phyloP scores from a whole-genome alignment of 2,888 invertebrate genomes.

The Pharmacophagus antenor region DNA sequence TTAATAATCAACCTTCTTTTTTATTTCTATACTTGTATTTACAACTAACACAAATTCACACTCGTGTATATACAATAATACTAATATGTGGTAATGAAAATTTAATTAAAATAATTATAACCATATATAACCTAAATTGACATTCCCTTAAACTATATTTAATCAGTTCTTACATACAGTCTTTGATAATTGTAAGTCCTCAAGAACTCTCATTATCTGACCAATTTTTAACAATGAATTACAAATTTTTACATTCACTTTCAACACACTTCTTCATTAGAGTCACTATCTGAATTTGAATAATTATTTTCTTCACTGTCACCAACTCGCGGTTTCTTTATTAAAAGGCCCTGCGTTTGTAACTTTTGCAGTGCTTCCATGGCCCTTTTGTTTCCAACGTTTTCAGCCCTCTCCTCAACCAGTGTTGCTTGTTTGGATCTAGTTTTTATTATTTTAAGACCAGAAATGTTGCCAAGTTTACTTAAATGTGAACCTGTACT shows the following conservation, averaged over 20 bases:
- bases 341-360: slow-evolving; percentile 67
- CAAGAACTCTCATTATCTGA: neutral
- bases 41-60: slow-evolving; percentile 15
- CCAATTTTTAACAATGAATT: no score
- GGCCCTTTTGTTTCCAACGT: slow-evolving; percentile 53
- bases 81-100: slow-evolving; percentile 19
- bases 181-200: no score
- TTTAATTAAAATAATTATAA: slow-evolving; percentile 11
- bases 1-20: slow-evolving; percentile 3
- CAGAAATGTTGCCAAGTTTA: slow-evolving; percentile 56
- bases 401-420: slow-evolving; percentile 58
- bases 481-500: slow-evolving; percentile 55
- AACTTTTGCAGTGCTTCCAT: slow-evolving; percentile 70
- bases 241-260: slow-evolving; percentile 1
- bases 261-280: slow-evolving; percentile 43
- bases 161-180: neutral
- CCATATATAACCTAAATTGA: neutral
- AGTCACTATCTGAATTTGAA: slow-evolving; percentile 44
- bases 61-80: slow-evolving; percentile 11
- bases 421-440: slow-evolving; percentile 55
- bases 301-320: slow-evolving; percentile 50
- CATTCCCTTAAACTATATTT: neutral
- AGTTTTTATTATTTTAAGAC: slow-evolving; percentile 60
- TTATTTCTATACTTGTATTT: slow-evolving; percentile 14
- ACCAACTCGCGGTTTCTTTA: slow-evolving; percentile 67